phyloP scores from a whole-genome alignment of 1,140 invertebrate genomes.

The Cephus cinctus region DNA sequence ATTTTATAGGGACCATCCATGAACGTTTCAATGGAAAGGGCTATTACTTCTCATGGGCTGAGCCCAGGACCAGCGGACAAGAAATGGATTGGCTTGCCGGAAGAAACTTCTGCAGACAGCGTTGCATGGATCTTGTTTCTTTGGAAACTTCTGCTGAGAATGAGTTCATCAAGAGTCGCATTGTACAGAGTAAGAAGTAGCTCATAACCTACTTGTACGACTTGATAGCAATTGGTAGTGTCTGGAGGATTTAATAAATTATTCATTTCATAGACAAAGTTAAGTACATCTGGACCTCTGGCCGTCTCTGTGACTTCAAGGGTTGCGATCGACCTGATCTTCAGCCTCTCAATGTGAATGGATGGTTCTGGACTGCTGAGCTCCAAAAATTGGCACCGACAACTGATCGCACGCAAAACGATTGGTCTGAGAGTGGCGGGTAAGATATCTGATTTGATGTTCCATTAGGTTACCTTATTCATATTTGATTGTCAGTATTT shows the following conservation, averaged over 20 bases:
- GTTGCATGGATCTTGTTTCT: slow-evolving; percentile 84
- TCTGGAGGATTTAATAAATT: no score
- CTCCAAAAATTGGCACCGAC: slow-evolving; percentile 77
- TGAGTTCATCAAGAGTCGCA: slow-evolving; percentile 75
- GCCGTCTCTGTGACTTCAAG: slow-evolving; percentile 80
- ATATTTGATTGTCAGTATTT: not conserved
- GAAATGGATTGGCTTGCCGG: slow-evolving; percentile 80
- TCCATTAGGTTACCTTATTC: not conserved
- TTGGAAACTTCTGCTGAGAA: slow-evolving; percentile 80
- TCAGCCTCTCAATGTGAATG: slow-evolving; percentile 73
- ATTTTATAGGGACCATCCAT: slow-evolving; percentile 51
- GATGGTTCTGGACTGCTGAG: slow-evolving; percentile 86
- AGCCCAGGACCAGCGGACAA: slow-evolving; percentile 67
- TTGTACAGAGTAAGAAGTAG: slow-evolving; percentile 66
- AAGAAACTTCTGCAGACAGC: slow-evolving; percentile 78
- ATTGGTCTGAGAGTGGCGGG: slow-evolving; percentile 81
- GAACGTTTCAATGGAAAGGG: slow-evolving; percentile 62
- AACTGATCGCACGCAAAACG: slow-evolving; percentile 72
- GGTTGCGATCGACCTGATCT: slow-evolving; percentile 78
- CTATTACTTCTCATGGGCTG: slow-evolving; percentile 84
- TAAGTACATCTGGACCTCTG: slow-evolving; percentile 86
- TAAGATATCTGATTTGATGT: slow-evolving; percentile 24
- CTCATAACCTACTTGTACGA: not conserved
- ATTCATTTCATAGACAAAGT: slow-evolving; percentile 54
- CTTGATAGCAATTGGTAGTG: no score